phyloP scores from a whole-genome alignment of 2,797 vertebrate species.

The Saxicola maurus region DNA sequence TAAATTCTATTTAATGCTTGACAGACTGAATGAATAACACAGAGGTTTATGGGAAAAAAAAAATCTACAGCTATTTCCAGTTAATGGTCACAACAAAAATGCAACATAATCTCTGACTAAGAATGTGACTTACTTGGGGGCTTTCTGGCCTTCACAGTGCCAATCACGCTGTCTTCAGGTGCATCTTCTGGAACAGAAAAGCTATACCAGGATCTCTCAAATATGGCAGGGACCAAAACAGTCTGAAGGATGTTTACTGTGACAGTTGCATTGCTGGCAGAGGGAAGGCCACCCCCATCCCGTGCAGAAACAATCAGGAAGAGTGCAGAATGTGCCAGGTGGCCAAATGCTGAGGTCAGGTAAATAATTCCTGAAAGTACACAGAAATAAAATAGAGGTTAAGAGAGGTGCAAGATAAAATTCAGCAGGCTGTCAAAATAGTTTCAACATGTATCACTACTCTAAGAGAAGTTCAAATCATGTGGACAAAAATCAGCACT shows the following conservation, averaged over 20 bases:
- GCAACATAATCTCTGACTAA: neutral
- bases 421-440: neutral
- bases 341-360: conserved; percentile 78
- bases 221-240: conserved; percentile 75
- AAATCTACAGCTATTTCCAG: neutral
- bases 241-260: conserved; percentile 81
- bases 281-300: conserved; percentile 81
- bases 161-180: conserved; percentile 74
- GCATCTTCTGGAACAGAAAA: conserved; percentile 83
- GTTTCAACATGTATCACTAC: neutral
- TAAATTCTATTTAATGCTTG: neutral
- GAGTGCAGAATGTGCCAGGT: conserved; percentile 71
- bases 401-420: neutral
- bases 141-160: conserved; percentile 78
- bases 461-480: neutral
- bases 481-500: neutral
- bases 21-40: neutral
- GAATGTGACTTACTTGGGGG: conserved; percentile 74
- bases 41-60: neutral
- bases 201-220: conserved; percentile 81
- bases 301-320: conserved; percentile 76
- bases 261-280: conserved; percentile 76
- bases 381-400: neutral
- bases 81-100: neutral
- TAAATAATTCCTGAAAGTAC: conserved; percentile 79